A percentile compares a stretch with the other conserved stretches of the same genome.
Conservation (phyloP, 2,797 vertebrate species). For the Numenius phaeopus region DNA sequence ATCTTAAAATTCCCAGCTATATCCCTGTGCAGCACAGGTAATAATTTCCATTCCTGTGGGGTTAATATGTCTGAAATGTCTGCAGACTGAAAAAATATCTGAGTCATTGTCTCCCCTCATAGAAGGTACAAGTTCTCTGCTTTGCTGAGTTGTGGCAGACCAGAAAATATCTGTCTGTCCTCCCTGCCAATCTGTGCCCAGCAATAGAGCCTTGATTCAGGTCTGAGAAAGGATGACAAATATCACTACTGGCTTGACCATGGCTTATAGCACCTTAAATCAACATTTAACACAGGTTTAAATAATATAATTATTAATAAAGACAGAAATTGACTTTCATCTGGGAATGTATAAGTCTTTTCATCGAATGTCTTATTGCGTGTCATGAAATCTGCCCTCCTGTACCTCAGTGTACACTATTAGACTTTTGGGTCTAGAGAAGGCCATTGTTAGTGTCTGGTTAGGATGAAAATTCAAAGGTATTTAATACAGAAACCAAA, state of each 20-base stretch:
- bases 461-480: background rate
- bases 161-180: background rate
- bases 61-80: background rate
- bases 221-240: background rate
- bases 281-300: background rate
- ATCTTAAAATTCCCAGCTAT: background rate
- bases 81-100: background rate
- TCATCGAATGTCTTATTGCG: fast-evolving
- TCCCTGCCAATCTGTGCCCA: background rate
- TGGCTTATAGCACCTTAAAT: background rate
- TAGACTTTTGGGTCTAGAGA: background rate
- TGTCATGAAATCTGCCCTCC: background rate
- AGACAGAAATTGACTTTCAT: background rate
- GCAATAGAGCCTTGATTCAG: background rate
- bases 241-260: background rate
- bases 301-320: background rate
- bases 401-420: background rate
- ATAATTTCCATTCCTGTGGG: background rate
- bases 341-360: background rate
- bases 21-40: background rate
- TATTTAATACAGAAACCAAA: background rate
- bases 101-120: fast-evolving
- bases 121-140: background rate
- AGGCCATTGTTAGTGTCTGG: background rate
- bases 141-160: background rate